Evolutionary conservation across 2,113 vertebrate species (phyloP).

Genomic region (Pseudorectes ferrugineus): DNA sequence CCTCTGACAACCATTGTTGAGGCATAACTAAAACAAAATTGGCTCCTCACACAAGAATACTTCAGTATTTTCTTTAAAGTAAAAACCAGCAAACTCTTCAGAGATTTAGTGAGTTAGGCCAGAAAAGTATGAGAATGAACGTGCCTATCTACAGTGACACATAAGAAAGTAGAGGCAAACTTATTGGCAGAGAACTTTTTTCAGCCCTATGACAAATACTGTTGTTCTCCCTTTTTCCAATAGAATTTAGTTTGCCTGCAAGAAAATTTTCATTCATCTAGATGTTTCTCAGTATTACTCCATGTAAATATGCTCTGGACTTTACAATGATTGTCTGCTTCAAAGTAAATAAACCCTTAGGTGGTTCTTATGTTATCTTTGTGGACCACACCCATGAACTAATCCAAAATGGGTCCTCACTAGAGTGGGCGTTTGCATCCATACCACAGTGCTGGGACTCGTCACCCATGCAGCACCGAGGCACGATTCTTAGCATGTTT

Average conservation of each 20-base stretch:
- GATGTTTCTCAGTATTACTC: neutral
- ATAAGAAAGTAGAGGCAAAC: neutral
- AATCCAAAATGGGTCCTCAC: neutral
- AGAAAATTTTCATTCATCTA: neutral
- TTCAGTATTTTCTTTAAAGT: neutral
- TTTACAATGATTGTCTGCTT: neutral
- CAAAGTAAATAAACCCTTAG: neutral
- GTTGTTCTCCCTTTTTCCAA: neutral
- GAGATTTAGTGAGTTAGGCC: neutral
- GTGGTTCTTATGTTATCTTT: neutral
- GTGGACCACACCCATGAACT: neutral
- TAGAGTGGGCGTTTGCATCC: neutral
- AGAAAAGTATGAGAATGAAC: neutral
- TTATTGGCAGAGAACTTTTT: neutral
- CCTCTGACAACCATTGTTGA: neutral
- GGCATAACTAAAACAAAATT: neutral
- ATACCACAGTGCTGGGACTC: neutral
- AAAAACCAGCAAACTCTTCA: neutral
- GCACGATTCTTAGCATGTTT: neutral
- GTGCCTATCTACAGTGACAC: neutral
- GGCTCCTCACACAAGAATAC: neutral
- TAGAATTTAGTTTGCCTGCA: neutral
- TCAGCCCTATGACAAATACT: neutral
- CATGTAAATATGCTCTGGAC: neutral
- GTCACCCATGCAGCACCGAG: fast-evolving